Percentiles rank a stretch among this genome's conserved stretches.
These are phyloP conservation scores for Drosophila suboccidentalis DNA, from an alignment of 2,888 invertebrate genomes.

Conservation along the genomic window DNA sequence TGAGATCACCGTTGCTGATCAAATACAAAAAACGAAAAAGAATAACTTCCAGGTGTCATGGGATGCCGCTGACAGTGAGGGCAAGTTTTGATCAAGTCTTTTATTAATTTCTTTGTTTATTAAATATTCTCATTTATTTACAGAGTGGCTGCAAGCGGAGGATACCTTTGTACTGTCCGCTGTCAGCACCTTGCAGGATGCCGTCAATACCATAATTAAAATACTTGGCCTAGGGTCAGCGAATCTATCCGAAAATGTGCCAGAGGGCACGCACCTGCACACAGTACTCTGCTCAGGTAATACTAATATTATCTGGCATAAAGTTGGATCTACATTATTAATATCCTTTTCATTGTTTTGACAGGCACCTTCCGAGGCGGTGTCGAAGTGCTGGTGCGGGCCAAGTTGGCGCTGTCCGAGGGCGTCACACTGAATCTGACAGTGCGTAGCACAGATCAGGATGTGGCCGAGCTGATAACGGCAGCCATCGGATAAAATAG, in stretches of 20 bases:
- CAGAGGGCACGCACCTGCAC: constrained; percentile 93
- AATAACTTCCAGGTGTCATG: constrained; percentile 93
- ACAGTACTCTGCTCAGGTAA: constrained; percentile 92
- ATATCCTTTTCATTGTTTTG: constrained; percentile 28
- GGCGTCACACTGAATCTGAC: constrained; percentile 98
- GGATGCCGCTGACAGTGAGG: constrained; percentile 89
- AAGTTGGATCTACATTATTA: not conserved
- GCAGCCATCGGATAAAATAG: constrained; percentile 91
- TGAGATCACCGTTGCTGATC: constrained; percentile 94
- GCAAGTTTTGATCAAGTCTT: constrained; percentile 47
- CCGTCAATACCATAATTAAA: constrained; percentile 92
- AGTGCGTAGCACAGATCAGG: constrained; percentile 93
- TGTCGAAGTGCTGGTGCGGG: constrained; percentile 94
- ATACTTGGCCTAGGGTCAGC: constrained; percentile 94
- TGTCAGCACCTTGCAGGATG: constrained; percentile 92
- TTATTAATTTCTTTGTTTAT: not conserved
- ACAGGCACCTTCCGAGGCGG: constrained; percentile 95
- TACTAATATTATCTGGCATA: too few species aligned
- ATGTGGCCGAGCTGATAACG: constrained; percentile 94
- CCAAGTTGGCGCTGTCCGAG: constrained; percentile 90
- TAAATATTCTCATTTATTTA: constrained; percentile 9
- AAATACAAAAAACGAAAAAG: constrained; percentile 92
- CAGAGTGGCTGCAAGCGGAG: constrained; percentile 90
- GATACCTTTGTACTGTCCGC: constrained; percentile 96
- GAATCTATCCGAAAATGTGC: constrained; percentile 93